phyloP scores from a whole-genome alignment of 1,140 invertebrate genomes.

The Dryas iulia region DNA sequence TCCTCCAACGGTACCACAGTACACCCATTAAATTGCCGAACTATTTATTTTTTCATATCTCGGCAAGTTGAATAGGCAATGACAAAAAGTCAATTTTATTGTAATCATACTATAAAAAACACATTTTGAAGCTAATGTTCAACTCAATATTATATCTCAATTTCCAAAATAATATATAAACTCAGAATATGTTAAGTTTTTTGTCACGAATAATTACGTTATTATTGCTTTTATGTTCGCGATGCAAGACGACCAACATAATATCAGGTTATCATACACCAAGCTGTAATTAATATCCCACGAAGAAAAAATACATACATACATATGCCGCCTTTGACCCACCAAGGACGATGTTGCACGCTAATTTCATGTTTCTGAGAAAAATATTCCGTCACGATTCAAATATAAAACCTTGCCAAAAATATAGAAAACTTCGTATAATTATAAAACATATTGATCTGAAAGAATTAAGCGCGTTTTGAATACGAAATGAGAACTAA shows the following conservation, averaged over 20 bases:
- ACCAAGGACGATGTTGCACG: conserved; percentile 45
- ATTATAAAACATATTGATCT: conserved; percentile 36
- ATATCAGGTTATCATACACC: conserved; percentile 54
- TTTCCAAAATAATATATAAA: conserved; percentile 19
- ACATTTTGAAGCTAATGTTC: neutral
- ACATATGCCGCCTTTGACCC: conserved; percentile 44
- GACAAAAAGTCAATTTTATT: conserved; percentile 29
- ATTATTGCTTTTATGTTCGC: conserved; percentile 59
- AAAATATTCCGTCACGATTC: conserved; percentile 36
- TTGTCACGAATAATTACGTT: conserved; percentile 55
- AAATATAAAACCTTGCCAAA: conserved; percentile 34
- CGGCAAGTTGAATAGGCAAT: conserved; percentile 21
- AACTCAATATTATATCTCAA: neutral
- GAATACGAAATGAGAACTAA: conserved; percentile 42
- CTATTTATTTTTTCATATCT: conserved; percentile 30
- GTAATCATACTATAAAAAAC: conserved; percentile 2
- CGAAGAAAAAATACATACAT: conserved; percentile 37
- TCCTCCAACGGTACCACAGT: conserved; percentile 27
- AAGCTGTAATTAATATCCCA: conserved; percentile 57
- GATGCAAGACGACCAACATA: conserved; percentile 57
- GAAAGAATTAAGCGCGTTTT: conserved; percentile 26
- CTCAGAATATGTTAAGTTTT: conserved; percentile 49
- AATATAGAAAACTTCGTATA: conserved; percentile 36
- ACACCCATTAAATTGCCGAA: conserved; percentile 24
- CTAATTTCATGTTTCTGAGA: conserved; percentile 40